These are phyloP conservation scores for Psilopsiagon aurifrons DNA, from an alignment of 2,113 vertebrate species.

Conservation along the genomic window DNA sequence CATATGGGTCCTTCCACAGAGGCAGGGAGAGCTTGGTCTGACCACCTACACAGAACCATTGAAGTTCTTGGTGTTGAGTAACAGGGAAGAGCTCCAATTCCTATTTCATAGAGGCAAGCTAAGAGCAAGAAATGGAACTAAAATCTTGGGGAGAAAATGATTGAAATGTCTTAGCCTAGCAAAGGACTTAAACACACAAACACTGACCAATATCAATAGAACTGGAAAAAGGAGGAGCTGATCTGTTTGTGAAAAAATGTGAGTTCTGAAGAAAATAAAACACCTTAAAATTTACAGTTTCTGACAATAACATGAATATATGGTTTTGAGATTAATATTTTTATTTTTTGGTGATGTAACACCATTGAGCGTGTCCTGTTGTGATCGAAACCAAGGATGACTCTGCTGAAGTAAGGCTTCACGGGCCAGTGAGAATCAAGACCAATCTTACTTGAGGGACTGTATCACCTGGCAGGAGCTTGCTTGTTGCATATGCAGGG, in stretches of 20 bases:
- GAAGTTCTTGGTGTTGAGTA: fast-evolving
- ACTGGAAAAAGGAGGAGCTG: not conserved
- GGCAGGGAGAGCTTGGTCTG: fast-evolving
- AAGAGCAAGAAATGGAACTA: not conserved
- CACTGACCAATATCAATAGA: not conserved
- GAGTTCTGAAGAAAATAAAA: not conserved
- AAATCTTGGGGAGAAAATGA: not conserved
- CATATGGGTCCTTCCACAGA: fast-evolving
- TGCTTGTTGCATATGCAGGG: no score
- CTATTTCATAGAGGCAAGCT: not conserved
- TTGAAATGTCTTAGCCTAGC: not conserved
- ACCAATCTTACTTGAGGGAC: not conserved
- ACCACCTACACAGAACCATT: not conserved
- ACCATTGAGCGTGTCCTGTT: not conserved
- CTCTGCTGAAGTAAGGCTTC: not conserved
- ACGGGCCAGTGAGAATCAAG: not conserved
- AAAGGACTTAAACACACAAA: not conserved
- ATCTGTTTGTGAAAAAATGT: not conserved
- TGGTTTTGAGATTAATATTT: not conserved
- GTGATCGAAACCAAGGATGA: not conserved
- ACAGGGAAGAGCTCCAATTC: not conserved
- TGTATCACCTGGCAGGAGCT: not conserved
- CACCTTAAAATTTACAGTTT: not conserved
- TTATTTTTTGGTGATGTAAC: not conserved
- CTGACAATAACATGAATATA: not conserved